Evolutionary conservation across 2,888 invertebrate genomes (phyloP), one percentile per base, ranked within the genome.

Genomic region (Barypeithes pellucidus): DNA sequence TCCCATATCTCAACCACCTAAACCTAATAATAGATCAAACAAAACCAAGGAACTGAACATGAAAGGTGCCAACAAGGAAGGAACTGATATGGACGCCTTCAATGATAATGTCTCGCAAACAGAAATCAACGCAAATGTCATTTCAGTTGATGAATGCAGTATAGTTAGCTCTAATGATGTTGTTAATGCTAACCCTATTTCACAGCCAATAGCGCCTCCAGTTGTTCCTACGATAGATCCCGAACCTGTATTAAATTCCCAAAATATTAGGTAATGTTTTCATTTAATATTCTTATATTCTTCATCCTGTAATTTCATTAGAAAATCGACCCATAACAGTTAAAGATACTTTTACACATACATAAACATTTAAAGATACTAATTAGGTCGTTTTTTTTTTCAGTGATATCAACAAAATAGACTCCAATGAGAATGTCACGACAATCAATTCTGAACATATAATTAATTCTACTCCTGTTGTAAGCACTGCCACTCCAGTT

Each of bases 51-150:
- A 89, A 74, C 80, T 89, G 22, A 90, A 89, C 80, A 85, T 87
- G 70, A 89, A 88, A 79, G 89, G 89, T 74, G 88, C 88, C 50
- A 89, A 87, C 77, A 90, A 90, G 81, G 90, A 90, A 80, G 89
- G 89, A 75, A 88, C 89, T 24, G 90, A 90, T 73, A 89, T 90
- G 90, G 90, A 90, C 80, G 89, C 89, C 54, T 89, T 89, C 80
- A 87, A 87, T 75, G 85, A 84, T 72, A 83, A 83, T 47, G 16
- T 18, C 33, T 29, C 36, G 50, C n/a, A 68, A 54, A 29, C 16
- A 1, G 74, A 75, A 33, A 73, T 73, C 4, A 71, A 75, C 57
- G 75, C 72, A 5, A 73, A 76, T 24, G 43, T 63, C 29, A 12
- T 71, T 14, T 57, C 52, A 4, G 22, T 61, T 24, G 70, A 33